These are phyloP conservation scores for Bombus haemorrhoidalis DNA, from an alignment of 1,140 invertebrate species.

Conservation along the genomic window DNA sequence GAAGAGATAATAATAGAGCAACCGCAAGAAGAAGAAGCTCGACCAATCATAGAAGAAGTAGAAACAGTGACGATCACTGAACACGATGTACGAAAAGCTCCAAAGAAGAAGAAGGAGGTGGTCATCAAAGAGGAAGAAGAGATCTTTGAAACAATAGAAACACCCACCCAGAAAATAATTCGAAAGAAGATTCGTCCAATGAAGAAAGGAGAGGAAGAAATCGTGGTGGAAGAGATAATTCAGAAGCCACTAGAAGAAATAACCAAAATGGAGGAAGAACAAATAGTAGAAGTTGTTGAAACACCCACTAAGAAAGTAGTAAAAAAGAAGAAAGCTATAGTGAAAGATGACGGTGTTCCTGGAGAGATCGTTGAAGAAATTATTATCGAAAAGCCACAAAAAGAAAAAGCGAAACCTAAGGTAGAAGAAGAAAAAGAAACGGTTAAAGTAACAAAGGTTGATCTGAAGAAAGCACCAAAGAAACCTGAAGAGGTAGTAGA, in stretches of 20 bases:
- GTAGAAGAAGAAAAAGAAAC: constrained; percentile 36
- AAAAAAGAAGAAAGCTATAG: constrained; percentile 65
- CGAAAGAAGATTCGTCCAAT: constrained; percentile 70
- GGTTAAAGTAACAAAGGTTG: constrained; percentile 24
- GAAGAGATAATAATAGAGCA: constrained; percentile 52
- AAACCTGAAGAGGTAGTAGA: constrained; percentile 57
- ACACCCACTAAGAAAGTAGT: constrained; percentile 61
- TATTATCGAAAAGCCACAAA: constrained; percentile 61
- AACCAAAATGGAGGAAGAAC: constrained; percentile 50
- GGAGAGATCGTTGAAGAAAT: constrained; percentile 67
- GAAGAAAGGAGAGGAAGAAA: constrained; percentile 59
- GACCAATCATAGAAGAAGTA: constrained; percentile 65
- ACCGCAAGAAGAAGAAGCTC: constrained; percentile 65
- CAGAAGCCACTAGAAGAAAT: constrained; percentile 45
- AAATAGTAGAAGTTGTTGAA: constrained; percentile 62
- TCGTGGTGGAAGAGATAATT: constrained; percentile 58
- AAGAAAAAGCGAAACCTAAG: constrained; percentile 22
- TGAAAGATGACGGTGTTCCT: constrained; percentile 67
- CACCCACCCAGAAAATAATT: constrained; percentile 66
- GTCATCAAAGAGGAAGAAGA: constrained; percentile 70
- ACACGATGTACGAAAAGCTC: constrained; percentile 69
- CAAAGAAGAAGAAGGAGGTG: constrained; percentile 59
- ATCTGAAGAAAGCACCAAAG: constrained; percentile 37
- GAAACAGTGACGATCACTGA: constrained; percentile 68
- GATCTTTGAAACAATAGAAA: constrained; percentile 70